Base-by-base conservation (phyloP, 2,797 vertebrate species). In the Mormyrops attenuatus region DNA sequence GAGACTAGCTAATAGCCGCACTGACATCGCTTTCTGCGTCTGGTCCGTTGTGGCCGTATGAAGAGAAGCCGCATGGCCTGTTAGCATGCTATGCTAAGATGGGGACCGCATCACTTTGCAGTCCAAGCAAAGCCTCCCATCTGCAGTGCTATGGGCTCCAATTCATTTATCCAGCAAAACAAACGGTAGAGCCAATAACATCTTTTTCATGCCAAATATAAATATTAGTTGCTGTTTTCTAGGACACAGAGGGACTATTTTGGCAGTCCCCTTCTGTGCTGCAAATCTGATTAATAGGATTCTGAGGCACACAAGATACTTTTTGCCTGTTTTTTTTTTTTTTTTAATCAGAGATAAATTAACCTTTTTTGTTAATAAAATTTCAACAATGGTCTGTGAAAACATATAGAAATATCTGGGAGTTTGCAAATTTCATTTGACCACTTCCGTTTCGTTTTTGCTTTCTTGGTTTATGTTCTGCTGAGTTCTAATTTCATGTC, bases 151-250 rank as follows among this genome's bases (percentile, higher is more conserved):
- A 57, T 57, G 85, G 52, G 85, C 85, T 87, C 85, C 52, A 26
- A 15, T 89, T 80, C 53, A 47, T 22, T 86, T 69, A 92, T 91
- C 92, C 90, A 91, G 60, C 92, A 92, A 89, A 73, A 57, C 44
- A 77, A 57, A 87, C 91, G 93, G 38, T 80, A 85, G 77, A 89
- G 86, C 90, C 88, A 5, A 89, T 90, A 73, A 90, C 91, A 82
- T 5, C 34, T 13, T 49, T 26, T 52, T 26, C 34, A 85, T n/a
- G 0, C 22, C 88, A 89, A 80, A 55, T 52, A 87, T 87, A 87
- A 87, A 87, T 87, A 87, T 87, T 87, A 55, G 85, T 87, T 87
- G 85, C 85, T 87, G 52, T 87, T 87, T 87, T 53, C 50, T 87
- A 20, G 13, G 49, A 87, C 85, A 55, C 49, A 87, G 85, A 55